Percentiles rank a stretch among this genome's conserved stretches.
These are phyloP conservation scores for Agapostemon virescens DNA, from an alignment of 2,888 invertebrate species.

Conservation along the genomic window DNA sequence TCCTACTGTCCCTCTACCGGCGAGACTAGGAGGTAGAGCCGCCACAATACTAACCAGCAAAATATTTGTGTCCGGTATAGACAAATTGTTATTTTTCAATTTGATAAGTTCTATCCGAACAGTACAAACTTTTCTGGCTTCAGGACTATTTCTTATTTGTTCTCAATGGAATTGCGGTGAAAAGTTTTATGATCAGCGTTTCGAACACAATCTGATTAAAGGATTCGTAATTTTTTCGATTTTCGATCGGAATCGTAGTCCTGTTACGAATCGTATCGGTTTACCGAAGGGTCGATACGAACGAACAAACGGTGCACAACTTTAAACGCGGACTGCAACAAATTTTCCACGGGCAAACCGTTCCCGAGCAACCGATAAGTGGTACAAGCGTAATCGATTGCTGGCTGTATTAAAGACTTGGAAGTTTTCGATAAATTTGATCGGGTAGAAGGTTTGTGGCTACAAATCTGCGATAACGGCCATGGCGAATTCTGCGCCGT, in stretches of 20 bases:
- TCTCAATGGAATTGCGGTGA: too few species aligned
- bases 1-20: too few species aligned
- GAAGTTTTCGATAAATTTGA: conserved; percentile 37
- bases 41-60: too few species aligned
- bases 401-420: conserved; percentile 28
- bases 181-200: too few species aligned
- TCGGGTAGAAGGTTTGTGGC: conserved; percentile 19
- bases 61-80: background rate
- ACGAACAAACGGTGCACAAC: conserved; percentile 16
- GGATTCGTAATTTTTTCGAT: background rate
- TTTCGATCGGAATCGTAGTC: conserved; percentile 42
- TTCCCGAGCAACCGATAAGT: conserved; percentile 22
- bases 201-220: background rate
- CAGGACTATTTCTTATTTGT: too few species aligned
- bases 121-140: background rate
- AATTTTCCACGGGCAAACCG: conserved; percentile 44
- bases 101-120: background rate
- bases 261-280: conserved; percentile 64
- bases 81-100: background rate
- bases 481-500: conserved; percentile 8
- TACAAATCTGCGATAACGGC: conserved; percentile 44
- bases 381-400: conserved; percentile 30
- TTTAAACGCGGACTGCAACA: conserved; percentile 45
- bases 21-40: too few species aligned
- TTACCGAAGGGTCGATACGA: conserved; percentile 55